A percentile compares a stretch with the other conserved stretches of the same genome.
phyloP scores from a whole-genome alignment of 2,888 invertebrate species.

The Cantharis rustica region DNA sequence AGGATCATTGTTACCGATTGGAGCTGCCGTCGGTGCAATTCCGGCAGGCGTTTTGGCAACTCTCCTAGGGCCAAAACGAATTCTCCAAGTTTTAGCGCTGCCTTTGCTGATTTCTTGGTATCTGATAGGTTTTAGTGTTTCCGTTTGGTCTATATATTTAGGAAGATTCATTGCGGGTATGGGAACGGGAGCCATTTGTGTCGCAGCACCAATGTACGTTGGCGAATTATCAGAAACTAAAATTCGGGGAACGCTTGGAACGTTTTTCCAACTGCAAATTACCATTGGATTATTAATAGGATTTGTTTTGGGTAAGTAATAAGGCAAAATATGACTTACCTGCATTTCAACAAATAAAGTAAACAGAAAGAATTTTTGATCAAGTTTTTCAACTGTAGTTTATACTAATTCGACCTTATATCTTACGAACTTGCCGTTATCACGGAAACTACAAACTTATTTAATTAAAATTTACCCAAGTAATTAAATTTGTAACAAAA shows the following conservation, averaged over 20 bases:
- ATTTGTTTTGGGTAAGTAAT: constrained; percentile 61
- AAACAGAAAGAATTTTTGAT: background rate
- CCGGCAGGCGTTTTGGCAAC: constrained; percentile 62
- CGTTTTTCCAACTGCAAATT: constrained; percentile 71
- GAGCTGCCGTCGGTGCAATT: constrained; percentile 62
- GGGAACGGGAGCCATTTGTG: constrained; percentile 66
- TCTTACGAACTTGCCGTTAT: background rate
- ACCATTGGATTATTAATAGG: constrained; percentile 68
- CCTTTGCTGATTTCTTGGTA: constrained; percentile 63
- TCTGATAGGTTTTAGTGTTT: constrained; percentile 54
- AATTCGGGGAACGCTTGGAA: constrained; percentile 67
- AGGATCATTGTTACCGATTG: constrained; percentile 61
- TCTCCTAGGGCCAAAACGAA: constrained; percentile 62
- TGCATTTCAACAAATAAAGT: background rate
- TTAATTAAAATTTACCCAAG: background rate
- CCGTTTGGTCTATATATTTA: constrained; percentile 56
- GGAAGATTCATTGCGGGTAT: constrained; percentile 67
- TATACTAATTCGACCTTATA: background rate
- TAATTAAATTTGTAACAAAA: background rate
- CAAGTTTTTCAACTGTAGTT: background rate
- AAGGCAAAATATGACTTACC: background rate
- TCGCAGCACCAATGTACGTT: constrained; percentile 68
- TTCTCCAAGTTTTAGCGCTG: constrained; percentile 59
- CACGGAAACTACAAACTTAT: background rate
- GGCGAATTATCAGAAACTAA: constrained; percentile 68